These are phyloP conservation scores for Blomia tropicalis DNA, from an alignment of 2,888 invertebrate genomes.

Conservation along the genomic window DNA sequence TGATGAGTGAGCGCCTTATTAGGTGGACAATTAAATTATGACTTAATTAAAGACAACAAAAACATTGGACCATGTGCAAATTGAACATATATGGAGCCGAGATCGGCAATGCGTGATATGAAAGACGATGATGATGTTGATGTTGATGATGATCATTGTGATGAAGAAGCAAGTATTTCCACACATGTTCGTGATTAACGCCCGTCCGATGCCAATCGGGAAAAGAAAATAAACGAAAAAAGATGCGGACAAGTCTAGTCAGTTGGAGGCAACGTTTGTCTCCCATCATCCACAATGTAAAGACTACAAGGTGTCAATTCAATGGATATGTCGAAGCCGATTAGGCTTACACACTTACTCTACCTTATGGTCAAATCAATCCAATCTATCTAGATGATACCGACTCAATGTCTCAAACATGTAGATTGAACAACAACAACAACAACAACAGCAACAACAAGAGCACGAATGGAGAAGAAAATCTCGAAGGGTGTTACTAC, in stretches of 20 bases:
- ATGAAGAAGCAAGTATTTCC: neutral
- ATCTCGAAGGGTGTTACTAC: neutral
- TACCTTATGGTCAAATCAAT: no score
- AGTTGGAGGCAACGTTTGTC: no score
- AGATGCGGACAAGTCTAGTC: no score
- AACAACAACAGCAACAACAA: no score
- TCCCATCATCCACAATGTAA: no score
- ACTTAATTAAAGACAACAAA: neutral
- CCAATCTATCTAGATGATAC: no score
- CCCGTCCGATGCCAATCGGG: constrained; percentile 1
- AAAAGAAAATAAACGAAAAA: no score
- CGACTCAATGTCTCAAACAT: neutral
- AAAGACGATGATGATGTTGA: no score
- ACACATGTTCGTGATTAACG: neutral
- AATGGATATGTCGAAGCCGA: neutral
- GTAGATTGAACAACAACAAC: neutral
- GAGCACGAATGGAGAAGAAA: neutral
- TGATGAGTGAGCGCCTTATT: constrained; percentile 1
- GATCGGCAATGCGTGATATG: neutral
- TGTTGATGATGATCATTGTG: no score
- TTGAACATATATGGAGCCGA: neutral
- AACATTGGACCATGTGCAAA: no score
- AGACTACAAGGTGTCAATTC: no score
- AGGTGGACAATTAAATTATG: constrained; percentile 7
- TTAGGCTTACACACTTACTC: neutral